A percentile compares a stretch with the other conserved stretches of the same genome.
phyloP scores from a whole-genome alignment of 2,888 invertebrate species.

The Acrobasis consociella region DNA sequence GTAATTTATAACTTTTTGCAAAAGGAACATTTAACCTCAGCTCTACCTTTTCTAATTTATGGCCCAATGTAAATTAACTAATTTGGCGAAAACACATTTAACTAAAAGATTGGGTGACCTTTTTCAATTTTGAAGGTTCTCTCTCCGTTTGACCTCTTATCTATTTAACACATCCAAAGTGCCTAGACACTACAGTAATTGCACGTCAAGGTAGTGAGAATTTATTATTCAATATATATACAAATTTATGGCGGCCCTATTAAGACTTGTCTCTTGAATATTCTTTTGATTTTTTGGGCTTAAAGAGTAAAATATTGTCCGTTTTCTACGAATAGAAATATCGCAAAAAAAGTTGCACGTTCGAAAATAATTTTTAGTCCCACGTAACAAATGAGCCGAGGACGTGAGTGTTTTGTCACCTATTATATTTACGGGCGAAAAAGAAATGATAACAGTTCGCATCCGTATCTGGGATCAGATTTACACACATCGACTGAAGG shows the following conservation, averaged over 20 bases:
- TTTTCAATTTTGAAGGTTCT: not conserved
- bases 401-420: constrained; percentile 5
- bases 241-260: not conserved
- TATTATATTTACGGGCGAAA: constrained; percentile 6
- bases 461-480: constrained; percentile 5
- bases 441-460: constrained; percentile 1
- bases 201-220: not conserved
- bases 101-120: not conserved
- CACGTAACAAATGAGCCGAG: not conserved
- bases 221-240: not conserved
- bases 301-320: not conserved
- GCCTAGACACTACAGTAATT: not conserved
- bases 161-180: not conserved
- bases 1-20: not conserved
- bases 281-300: not conserved
- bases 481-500: constrained; percentile 8
- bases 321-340: not conserved
- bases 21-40: not conserved
- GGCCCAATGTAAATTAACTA: not conserved
- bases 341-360: not conserved
- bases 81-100: not conserved
- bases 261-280: not conserved
- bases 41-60: not conserved
- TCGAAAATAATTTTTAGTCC: constrained; percentile 1
- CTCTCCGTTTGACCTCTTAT: not conserved